Percentiles rank a stretch among this genome's conserved stretches.
phyloP scores from a whole-genome alignment of 2,888 invertebrate species.

The Meiosimyza platycephala region DNA sequence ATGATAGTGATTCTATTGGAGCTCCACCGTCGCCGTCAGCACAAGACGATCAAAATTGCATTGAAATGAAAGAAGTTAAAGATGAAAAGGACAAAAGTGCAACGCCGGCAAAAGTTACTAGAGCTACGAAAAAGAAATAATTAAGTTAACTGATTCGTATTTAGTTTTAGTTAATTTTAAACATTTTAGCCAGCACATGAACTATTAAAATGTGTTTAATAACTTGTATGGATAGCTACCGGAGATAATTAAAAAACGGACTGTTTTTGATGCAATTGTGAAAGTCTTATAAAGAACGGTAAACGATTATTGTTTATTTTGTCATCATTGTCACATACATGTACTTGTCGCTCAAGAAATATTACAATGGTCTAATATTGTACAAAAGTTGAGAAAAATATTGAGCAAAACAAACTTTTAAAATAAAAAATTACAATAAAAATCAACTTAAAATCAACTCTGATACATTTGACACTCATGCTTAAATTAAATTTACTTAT shows the following conservation, averaged over 20 bases:
- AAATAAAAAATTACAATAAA: neutral
- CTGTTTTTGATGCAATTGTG: no score
- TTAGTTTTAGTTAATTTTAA: neutral
- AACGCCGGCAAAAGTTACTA: slow-evolving; percentile 42
- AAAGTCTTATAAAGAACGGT: no score
- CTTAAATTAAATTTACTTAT: no score
- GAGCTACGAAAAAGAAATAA: slow-evolving; percentile 51
- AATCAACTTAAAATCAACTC: neutral
- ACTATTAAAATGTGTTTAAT: neutral
- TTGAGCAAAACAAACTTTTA: neutral
- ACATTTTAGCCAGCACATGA: neutral
- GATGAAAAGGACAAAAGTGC: neutral
- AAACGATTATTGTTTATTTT: no score
- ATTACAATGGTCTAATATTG: neutral
- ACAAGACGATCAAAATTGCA: neutral
- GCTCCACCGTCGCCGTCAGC: slow-evolving; percentile 12
- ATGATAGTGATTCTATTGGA: slow-evolving; percentile 57
- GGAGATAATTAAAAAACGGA: no score
- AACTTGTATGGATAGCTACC: no score
- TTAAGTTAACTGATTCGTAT: neutral
- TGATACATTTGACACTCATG: neutral
- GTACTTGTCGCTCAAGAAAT: neutral
- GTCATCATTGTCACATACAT: no score
- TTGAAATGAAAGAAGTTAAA: neutral
- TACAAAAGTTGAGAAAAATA: neutral